Base-by-base conservation (phyloP, 2,888 invertebrate genomes). In the Drosophila planitibia region DNA sequence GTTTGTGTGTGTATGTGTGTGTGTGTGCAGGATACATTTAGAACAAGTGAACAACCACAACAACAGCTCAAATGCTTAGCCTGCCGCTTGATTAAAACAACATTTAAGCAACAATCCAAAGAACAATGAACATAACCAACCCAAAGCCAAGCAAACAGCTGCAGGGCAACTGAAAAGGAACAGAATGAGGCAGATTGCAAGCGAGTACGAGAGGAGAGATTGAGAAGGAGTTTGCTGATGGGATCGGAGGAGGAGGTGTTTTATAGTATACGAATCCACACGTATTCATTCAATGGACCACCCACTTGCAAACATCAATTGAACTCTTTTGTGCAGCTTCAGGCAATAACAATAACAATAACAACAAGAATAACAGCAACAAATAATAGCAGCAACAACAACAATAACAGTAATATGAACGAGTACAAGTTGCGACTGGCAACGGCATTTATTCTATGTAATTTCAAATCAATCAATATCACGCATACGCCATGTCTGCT, bases 381-480 rank as follows among this genome's bases (percentile, higher is more conserved):
- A 47, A 44, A 10, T 35, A 25, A 9, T 39, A 60, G 33, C n/a
- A 62, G 51, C 28, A 58, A 33, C 49, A 28, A 35, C 19, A 35
- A 12, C 4, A 62, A 28, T 54, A 37, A 54, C 55, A 61, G 4
- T 25, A 39, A 37, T 41, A 64, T 25, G 47, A 76, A 51, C 47
- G 35, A 59, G 37, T 12, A 55, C 35, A 33, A 59, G 58, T 54
- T 59, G 47, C 57, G 53, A 63, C 66, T 66, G 75, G 71, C 75
- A 83, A 66, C 73, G 83, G 81, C 85, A 82, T 90, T 90, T 83
- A 90, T 83, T 88, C 74, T 76, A 71, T 82, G 80, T 79, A 79
- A 83, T 89, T 76, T 64, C 76, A 82, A 91, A 84, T 91, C 87
- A 87, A 87, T 87, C 87, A 87, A 91, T 91, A 86, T 83, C 81